Evolutionary conservation across 2,797 vertebrate genomes (phyloP).

Genomic region (Echeneis naucrates): DNA sequence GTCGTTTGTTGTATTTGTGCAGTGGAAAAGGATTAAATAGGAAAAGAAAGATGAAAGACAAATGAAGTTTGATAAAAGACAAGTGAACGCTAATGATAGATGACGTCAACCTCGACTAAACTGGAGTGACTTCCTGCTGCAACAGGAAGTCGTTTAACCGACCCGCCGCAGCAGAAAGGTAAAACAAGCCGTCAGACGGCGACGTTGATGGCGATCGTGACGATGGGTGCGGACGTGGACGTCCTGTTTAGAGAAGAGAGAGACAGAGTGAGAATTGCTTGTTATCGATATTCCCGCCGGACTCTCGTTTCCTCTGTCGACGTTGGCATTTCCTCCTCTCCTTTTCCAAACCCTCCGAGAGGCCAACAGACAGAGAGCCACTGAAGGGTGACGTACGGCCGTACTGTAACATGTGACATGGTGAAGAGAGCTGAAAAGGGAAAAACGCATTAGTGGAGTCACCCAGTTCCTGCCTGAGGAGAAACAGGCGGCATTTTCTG

Average conservation of each 20-base stretch:
- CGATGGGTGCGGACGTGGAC: conserved; percentile 58
- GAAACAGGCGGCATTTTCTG: too few species aligned
- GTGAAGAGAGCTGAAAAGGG: too few species aligned
- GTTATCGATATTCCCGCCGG: conserved; percentile 44
- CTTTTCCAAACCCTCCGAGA: conserved; percentile 28
- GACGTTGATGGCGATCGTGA: conserved; percentile 31
- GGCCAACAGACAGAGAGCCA: neutral
- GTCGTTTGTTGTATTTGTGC: too few species aligned
- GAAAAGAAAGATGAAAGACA: too few species aligned
- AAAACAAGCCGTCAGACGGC: conserved; percentile 10
- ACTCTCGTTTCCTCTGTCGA: conserved; percentile 57
- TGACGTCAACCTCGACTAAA: conserved; percentile 4
- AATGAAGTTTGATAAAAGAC: too few species aligned
- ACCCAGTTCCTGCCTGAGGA: too few species aligned
- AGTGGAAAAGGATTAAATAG: too few species aligned
- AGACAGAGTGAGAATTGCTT: conserved; percentile 10
- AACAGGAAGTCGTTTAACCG: conserved; percentile 17
- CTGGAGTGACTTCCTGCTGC: conserved; percentile 15
- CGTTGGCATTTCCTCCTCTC: conserved; percentile 64
- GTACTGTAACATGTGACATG: neutral
- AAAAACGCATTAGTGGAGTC: too few species aligned
- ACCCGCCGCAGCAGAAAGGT: neutral
- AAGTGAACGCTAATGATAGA: neutral
- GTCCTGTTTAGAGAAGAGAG: conserved; percentile 68
- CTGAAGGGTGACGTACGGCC: neutral